A percentile compares a stretch with the other conserved stretches of the same genome.
Conservation (phyloP, 2,797 vertebrate species). For the Jordanella pulchra region DNA sequence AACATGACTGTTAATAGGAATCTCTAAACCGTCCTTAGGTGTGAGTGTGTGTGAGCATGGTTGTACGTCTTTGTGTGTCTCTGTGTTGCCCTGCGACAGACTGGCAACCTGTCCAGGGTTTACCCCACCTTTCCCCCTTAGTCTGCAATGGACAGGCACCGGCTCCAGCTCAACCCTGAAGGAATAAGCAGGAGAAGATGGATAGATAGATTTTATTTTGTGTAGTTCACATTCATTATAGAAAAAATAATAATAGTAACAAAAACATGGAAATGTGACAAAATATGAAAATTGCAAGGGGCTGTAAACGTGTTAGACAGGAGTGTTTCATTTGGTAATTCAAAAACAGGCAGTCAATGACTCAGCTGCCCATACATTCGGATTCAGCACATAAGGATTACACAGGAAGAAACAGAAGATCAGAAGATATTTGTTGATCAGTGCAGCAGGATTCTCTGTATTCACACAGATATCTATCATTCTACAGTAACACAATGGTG, state of each 20-base stretch:
- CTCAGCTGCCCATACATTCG: constrained; percentile 21
- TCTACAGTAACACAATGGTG: constrained; percentile 18
- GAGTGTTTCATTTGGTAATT: background rate
- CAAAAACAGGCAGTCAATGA: constrained; percentile 66
- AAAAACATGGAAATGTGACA: background rate
- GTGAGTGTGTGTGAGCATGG: no score
- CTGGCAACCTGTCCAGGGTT: no score
- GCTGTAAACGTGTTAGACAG: background rate
- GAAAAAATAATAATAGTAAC: background rate
- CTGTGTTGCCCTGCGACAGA: no score
- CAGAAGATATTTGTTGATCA: background rate
- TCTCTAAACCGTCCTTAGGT: no score
- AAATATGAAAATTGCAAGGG: background rate
- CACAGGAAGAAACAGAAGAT: background rate
- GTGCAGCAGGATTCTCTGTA: background rate
- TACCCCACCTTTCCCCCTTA: no score
- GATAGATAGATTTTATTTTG: no score
- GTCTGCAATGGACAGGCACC: no score
- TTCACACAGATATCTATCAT: background rate
- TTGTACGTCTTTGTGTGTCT: no score
- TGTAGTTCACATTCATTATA: background rate
- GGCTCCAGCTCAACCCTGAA: no score
- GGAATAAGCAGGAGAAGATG: no score
- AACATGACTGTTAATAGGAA: no score
- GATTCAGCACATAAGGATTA: background rate